A percentile compares a stretch with the other conserved stretches of the same genome.
Evolutionary conservation across 2,113 vertebrate genomes (phyloP).

Genomic region (Cairina moschata): DNA sequence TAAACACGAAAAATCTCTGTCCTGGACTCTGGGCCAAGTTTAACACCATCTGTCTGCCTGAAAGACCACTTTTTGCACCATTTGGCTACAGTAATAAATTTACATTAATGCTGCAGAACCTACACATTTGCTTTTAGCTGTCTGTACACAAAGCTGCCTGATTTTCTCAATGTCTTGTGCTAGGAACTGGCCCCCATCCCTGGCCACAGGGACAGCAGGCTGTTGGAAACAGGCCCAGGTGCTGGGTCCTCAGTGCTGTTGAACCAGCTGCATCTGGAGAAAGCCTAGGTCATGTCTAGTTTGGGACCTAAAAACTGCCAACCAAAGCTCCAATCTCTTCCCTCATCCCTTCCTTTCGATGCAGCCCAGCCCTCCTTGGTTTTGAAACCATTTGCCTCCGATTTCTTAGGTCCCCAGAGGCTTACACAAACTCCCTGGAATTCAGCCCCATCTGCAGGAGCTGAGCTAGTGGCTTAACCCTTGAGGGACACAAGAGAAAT

Average conservation of each 20-base stretch:
- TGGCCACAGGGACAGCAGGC: neutral
- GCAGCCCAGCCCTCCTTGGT: neutral
- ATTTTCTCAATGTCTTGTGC: neutral
- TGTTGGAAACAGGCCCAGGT: neutral
- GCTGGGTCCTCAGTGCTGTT: neutral
- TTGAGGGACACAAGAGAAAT: neutral
- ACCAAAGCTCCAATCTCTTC: neutral
- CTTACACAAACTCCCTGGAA: constrained; percentile 45
- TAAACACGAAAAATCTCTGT: neutral
- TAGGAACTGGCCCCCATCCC: neutral
- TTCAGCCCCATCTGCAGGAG: neutral
- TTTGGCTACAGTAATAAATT: neutral
- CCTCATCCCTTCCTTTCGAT: neutral
- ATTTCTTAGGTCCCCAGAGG: neutral
- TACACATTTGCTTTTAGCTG: neutral
- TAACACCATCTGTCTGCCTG: neutral
- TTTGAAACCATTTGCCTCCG: neutral
- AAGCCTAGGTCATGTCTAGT: neutral
- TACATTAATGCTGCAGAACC: neutral
- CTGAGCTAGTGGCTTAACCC: neutral
- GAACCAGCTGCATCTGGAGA: neutral
- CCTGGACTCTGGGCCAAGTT: neutral
- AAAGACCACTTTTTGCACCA: neutral
- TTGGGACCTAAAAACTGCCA: neutral
- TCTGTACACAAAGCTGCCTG: neutral